Base-by-base conservation (phyloP, 2,113 vertebrate genomes). In the Chitala chitala region DNA sequence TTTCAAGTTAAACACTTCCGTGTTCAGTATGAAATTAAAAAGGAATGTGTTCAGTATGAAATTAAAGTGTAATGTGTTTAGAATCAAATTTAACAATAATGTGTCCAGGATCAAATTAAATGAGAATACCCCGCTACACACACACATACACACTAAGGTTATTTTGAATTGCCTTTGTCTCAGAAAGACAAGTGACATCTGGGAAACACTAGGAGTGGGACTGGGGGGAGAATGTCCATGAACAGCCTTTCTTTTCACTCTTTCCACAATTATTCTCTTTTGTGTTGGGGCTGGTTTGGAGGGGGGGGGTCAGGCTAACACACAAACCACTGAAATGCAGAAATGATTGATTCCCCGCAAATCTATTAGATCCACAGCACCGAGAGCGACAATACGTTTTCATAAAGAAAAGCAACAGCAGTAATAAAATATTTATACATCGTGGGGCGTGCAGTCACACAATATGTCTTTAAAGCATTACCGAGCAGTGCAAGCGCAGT, bases 391-490 rank as follows among this genome's bases (percentile, higher is more conserved):
- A 82, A 77, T 76, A 75, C 78, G 80, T 81, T 79, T 80, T 84
- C 77, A 58, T 20, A 77, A 77, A 75, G 75, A 72, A 36, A 66
- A 81, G 65, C 66, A 48, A n/a, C 65, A 48, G 50, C 36, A 20
- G 46, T 68, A 48, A 82, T 89, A 71, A 87, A 86, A 87, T 85
- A 84, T 86, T 73, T 51, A 87, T 78, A 61, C 73, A 76, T 63
- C 69, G 58, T 74, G 64, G 74, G 74, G 78, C 76, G 59, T 75
- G 44, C 51, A 71, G 76, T 76, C 7, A 31, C 17, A 48, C 74
- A 76, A 40, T 20, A 29, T 31, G 51, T 31, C 54, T 48, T 51
- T 58, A 75, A 69, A 77, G 31, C 40, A 26, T 56, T 42, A 68
- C 56, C 33, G 63, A 72, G 56, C 38, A 22, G 54, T 20, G 24